Evolutionary conservation across 2,113 vertebrate genomes (phyloP).

Genomic region (Opisthocomus hoazin): DNA sequence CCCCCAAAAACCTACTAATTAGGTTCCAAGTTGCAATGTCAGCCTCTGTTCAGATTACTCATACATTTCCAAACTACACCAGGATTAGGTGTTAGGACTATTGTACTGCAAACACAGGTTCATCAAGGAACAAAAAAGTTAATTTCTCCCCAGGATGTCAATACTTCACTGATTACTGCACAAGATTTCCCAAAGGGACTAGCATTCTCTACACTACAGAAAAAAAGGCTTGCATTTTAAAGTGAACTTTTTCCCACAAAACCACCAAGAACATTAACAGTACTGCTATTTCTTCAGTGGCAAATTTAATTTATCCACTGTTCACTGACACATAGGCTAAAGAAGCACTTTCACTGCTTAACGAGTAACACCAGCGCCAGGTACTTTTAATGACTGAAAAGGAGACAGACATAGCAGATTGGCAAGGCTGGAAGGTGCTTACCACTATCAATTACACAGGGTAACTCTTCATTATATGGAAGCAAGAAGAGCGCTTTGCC

Average conservation of each 20-base stretch:
- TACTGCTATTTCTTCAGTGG: background rate
- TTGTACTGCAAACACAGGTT: background rate
- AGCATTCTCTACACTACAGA: background rate
- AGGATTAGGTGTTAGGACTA: background rate
- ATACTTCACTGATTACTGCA: background rate
- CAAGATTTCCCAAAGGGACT: background rate
- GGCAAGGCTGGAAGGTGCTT: background rate
- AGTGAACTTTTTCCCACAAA: background rate
- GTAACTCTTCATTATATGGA: background rate
- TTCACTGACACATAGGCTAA: background rate
- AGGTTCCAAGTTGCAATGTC: background rate
- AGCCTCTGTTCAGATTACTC: background rate
- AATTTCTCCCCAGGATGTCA: background rate
- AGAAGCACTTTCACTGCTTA: background rate
- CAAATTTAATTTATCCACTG: background rate
- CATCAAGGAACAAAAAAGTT: background rate
- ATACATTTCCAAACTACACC: background rate
- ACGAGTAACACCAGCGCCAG: background rate
- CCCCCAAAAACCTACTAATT: background rate
- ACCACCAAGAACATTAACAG: background rate
- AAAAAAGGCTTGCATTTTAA: background rate
- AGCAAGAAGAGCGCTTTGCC: background rate
- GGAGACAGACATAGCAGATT: background rate
- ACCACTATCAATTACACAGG: background rate
- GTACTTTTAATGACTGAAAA: background rate